These are phyloP conservation scores for Mormyrus hasselquistii DNA, from an alignment of 2,797 vertebrate species.

Conservation along the genomic window DNA sequence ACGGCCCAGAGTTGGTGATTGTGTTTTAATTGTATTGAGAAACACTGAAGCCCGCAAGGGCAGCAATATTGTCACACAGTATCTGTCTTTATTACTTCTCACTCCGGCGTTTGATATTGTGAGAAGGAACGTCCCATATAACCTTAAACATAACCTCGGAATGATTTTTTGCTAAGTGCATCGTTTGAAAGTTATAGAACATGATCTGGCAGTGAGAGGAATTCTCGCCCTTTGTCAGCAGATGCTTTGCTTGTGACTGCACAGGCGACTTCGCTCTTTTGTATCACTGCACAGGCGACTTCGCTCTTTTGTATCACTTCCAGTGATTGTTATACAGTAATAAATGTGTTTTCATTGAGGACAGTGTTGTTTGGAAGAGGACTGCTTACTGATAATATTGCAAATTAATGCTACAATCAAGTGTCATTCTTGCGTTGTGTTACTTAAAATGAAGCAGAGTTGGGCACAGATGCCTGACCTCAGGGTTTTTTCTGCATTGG, in stretches of 20 bases:
- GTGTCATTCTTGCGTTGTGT: background rate
- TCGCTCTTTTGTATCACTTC: conserved; percentile 63
- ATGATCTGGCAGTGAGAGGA: conserved; percentile 55
- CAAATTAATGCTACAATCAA: background rate
- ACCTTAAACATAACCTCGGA: conserved; percentile 31
- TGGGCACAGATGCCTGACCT: background rate
- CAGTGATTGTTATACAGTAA: conserved; percentile 47
- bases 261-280: conserved; percentile 25
- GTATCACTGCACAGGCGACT: conserved; percentile 53
- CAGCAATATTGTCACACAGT: conserved; percentile 22
- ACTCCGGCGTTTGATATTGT: conserved; percentile 20
- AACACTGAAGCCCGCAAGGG: conserved; percentile 24
- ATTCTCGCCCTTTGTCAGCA: conserved; percentile 60
- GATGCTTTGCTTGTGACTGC: conserved; percentile 65
- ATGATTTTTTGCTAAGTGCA: conserved; percentile 44
- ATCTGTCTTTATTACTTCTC: conserved; percentile 36
- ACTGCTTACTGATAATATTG: background rate
- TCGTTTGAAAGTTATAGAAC: conserved; percentile 51
- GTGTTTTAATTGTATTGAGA: conserved; percentile 1
- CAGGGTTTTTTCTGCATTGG: background rate
- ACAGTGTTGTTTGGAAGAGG: background rate
- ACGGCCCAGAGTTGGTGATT: conserved; percentile 19
- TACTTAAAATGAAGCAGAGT: background rate
- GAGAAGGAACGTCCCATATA: conserved; percentile 23
- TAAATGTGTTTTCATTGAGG: background rate